Evolutionary conservation across 92 coral and sea anemone genomes (phyloP).

Genomic region (Hydrozoanthus gracilis): DNA sequence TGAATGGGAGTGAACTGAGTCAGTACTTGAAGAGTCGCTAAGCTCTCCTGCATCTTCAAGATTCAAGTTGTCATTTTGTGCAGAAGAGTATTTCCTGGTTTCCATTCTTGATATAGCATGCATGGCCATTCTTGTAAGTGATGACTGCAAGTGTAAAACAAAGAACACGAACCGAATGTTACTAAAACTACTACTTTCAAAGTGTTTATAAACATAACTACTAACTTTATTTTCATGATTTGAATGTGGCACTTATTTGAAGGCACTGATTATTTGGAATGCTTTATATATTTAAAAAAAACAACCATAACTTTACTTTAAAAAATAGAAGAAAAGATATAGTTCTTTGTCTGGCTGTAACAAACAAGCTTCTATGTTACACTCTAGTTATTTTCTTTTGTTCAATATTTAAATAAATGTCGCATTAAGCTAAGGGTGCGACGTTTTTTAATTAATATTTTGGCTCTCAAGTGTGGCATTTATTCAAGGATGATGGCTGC

Average conservation of each 20-base stretch:
- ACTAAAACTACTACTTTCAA: not conserved
- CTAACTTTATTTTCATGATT: too few relatives aligned
- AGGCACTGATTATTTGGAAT: too few relatives aligned
- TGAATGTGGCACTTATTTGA: too few relatives aligned
- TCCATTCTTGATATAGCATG: constrained; percentile 98
- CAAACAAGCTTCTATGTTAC: not conserved
- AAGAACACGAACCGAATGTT: not conserved
- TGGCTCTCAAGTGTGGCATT: too few relatives aligned
- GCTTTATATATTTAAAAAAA: not conserved
- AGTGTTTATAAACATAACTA: not conserved
- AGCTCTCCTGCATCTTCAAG: constrained; percentile 56
- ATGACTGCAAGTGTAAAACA: constrained; percentile 59
- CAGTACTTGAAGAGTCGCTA: constrained; percentile 68
- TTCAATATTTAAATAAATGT: too few relatives aligned
- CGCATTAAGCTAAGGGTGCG: too few relatives aligned
- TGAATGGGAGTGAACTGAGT: constrained; percentile 41
- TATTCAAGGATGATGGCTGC: too few relatives aligned
- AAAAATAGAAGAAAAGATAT: not conserved
- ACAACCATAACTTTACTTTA: not conserved
- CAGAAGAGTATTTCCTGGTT: constrained; percentile 81
- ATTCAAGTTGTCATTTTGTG: constrained; percentile 49
- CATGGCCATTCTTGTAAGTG: constrained; percentile 97
- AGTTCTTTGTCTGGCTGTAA: too few relatives aligned
- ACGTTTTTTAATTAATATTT: too few relatives aligned
- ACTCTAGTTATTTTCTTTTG: not conserved